Percentiles rank a stretch among this genome's conserved stretches.
These are phyloP conservation scores for Apostichopus leukothele DNA, from an alignment of 53 echinoderm and acorn worm species.

Conservation along the genomic window DNA sequence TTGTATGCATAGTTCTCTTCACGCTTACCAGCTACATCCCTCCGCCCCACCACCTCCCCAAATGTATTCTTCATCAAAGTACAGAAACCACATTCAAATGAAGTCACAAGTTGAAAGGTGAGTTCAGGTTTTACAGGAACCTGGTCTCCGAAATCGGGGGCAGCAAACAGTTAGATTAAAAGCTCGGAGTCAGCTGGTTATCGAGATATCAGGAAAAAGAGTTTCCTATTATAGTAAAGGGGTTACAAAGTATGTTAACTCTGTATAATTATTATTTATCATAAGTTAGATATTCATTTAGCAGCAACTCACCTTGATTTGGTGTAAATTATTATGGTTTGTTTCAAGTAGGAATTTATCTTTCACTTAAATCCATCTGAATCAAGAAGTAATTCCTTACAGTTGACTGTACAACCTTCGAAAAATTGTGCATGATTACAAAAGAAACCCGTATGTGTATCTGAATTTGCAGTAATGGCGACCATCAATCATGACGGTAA, in stretches of 20 bases:
- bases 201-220: not conserved
- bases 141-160: not conserved
- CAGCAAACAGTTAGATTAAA: constrained; percentile 15
- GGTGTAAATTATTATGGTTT: too few species aligned
- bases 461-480: constrained; percentile 48
- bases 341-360: too few species aligned
- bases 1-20: too few species aligned
- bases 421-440: not conserved
- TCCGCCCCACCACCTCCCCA: too few species aligned
- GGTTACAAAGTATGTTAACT: not conserved
- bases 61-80: too few species aligned
- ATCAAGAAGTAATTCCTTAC: not conserved
- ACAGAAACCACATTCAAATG: too few species aligned
- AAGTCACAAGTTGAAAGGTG: too few species aligned
- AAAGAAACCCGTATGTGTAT: not conserved
- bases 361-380: not conserved
- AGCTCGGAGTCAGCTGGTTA: constrained; percentile 43
- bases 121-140: too few species aligned
- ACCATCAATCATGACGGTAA: constrained; percentile 50
- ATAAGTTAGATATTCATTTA: too few species aligned
- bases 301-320: too few species aligned
- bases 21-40: too few species aligned
- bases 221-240: not conserved
- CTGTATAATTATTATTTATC: too few species aligned
- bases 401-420: not conserved